These are phyloP conservation scores for Xylota sylvarum DNA, from an alignment of 2,888 invertebrate species.

Conservation along the genomic window DNA sequence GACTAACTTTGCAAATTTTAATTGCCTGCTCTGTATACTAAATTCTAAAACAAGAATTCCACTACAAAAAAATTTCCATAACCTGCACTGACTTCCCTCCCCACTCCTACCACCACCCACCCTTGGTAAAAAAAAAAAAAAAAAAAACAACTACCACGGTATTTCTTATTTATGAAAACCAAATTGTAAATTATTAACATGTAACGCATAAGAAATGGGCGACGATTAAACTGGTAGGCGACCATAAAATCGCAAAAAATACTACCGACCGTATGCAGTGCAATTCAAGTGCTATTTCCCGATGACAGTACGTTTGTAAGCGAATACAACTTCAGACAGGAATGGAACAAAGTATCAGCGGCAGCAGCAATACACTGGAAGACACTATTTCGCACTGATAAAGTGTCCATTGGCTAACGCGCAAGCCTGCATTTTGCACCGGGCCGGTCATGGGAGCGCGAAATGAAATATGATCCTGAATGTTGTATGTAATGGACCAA, in stretches of 20 bases:
- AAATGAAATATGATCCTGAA: conserved; percentile 69
- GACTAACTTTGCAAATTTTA: conserved; percentile 1
- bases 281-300: conserved; percentile 40
- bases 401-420: conserved; percentile 45
- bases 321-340: neutral
- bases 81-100: neutral
- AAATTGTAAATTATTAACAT: conserved; percentile 85
- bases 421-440: conserved; percentile 5
- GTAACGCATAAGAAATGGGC: conserved; percentile 83
- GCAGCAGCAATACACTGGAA: conserved; percentile 17
- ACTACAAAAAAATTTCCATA: conserved; percentile 17
- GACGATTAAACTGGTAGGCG: conserved; percentile 74
- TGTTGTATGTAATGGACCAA: conserved; percentile 61
- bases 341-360: conserved; percentile 23
- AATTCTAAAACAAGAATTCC: conserved; percentile 12
- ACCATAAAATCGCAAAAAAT: conserved; percentile 68
- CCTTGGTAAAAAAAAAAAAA: neutral
- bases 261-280: conserved; percentile 46
- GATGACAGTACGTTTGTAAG: conserved; percentile 39
- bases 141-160: conserved; percentile 2
- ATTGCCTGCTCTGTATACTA: conserved; percentile 3
- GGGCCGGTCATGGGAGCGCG: conserved; percentile 15
- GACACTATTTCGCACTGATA: conserved; percentile 55
- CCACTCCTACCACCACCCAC: conserved; percentile 2
- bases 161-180: conserved; percentile 84